Percentiles rank a stretch among this genome's conserved stretches.
Evolutionary conservation across 2,888 invertebrate genomes (phyloP).

Genomic region (Polydrusus pterygomalis): DNA sequence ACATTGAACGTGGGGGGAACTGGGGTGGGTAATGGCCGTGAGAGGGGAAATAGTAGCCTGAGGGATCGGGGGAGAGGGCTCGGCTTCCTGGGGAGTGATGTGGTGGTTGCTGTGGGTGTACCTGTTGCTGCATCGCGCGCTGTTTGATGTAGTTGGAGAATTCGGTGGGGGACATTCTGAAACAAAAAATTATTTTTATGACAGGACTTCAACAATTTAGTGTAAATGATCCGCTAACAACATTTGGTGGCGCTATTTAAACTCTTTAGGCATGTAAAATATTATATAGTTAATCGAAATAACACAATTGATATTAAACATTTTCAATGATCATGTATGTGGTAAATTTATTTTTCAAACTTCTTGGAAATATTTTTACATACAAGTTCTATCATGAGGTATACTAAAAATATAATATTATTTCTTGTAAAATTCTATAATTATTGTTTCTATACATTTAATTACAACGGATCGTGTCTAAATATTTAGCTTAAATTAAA

Average conservation of each 20-base stretch:
- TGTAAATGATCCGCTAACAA: background rate
- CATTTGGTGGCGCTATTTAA: no score
- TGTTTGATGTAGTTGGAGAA: conserved; percentile 98
- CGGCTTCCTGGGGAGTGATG: conserved; percentile 76
- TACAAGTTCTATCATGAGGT: no score
- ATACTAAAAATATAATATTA: no score
- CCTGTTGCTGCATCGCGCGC: conserved; percentile 87
- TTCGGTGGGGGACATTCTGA: conserved; percentile 97
- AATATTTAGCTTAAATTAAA: background rate
- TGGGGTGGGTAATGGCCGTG: conserved; percentile 73
- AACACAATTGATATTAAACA: no score
- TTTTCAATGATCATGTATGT: no score
- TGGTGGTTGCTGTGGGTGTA: conserved; percentile 68
- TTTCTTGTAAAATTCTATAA: no score
- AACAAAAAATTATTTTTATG: conserved; percentile 61
- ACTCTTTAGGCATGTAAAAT: no score
- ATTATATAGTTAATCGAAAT: no score
- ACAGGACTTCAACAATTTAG: background rate
- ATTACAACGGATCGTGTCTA: background rate
- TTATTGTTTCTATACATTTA: no score
- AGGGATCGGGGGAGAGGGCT: conserved; percentile 78
- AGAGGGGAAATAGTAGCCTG: conserved; percentile 78
- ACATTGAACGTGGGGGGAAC: conserved; percentile 75
- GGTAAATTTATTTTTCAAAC: no score
- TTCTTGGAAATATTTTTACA: no score